phyloP scores from a whole-genome alignment of 2,797 vertebrate genomes.

The Chaetodon trifasciatus region DNA sequence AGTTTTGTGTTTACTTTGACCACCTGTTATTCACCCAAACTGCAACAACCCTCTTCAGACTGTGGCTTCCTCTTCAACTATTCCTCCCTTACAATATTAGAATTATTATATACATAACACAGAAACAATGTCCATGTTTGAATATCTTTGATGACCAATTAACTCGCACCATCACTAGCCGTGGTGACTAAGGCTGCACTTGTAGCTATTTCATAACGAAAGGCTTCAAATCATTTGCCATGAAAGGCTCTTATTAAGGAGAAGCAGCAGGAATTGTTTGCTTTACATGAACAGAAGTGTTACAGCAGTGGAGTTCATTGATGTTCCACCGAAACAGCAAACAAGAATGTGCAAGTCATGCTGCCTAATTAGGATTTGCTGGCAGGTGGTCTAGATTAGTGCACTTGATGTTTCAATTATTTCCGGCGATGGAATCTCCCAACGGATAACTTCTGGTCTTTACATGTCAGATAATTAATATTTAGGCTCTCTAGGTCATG shows the following conservation, averaged over 20 bases:
- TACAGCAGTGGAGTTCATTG: not conserved
- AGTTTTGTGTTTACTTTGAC: no score
- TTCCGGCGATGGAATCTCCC: not conserved
- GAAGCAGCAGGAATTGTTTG: not conserved
- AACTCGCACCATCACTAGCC: not conserved
- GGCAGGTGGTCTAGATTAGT: not conserved
- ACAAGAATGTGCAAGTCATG: not conserved
- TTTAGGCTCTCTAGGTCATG: not conserved
- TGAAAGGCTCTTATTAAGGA: not conserved
- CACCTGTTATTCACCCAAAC: not conserved
- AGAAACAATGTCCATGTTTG: not conserved
- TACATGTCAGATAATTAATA: not conserved
- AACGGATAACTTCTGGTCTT: not conserved
- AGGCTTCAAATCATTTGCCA: not conserved
- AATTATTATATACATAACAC: not conserved
- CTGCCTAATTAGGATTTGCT: not conserved
- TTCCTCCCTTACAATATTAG: not conserved
- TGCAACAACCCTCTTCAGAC: not conserved
- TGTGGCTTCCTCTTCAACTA: not conserved
- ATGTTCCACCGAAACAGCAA: not conserved
- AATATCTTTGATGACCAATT: not conserved
- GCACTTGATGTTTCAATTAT: not conserved
- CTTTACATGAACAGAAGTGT: not conserved
- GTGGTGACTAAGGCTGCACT: not conserved
- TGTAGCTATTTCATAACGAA: not conserved